Base-by-base conservation (phyloP, 2,888 invertebrate genomes). In the Sericinus montela region DNA sequence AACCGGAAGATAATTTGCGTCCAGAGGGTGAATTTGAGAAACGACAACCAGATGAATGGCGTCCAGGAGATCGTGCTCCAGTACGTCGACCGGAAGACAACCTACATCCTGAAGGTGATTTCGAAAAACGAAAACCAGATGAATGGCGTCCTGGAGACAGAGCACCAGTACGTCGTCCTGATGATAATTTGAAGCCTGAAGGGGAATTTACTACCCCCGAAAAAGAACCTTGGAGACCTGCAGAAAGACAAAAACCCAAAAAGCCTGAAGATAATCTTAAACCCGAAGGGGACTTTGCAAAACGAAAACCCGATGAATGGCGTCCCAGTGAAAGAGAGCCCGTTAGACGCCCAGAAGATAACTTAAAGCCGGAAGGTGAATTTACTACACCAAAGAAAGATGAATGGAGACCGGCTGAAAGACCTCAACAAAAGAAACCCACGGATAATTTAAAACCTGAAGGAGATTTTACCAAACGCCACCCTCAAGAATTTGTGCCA, bases 1-100 rank as follows among this genome's bases (percentile, higher is more conserved):
- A 71, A 1, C 83, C 87, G 0, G 77, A 83, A 47, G 93, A 93
- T 59, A 93, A 93, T 59, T 72, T 93, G 0, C 55, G 85, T 79
- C 90, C 90, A 0, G 93, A 91, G 66, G 84, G 89, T 30, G 76
- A 90, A 14, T 91, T 91, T 48, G 90, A 89, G 54, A 80, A 68
- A 52, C 75, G 77, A 29, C 67, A 68, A 28, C 83, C 77, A 45
- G 77, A 87, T 48, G 73, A 83, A 58, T 90, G 85, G 76, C 71
- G 69, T 9, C 91, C 91, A 1, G 90, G 79, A 10, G 91, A 91
- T 48, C 75, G 80, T 41, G 79, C 78, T 34, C 72, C 75, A 3
- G 70, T 76, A 13, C 69, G 68, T 28, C 77, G 68, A 44, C 91
- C 89, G 1, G 78, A 81, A 46, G 91, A 92, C 60, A 91, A 91